phyloP scores from a whole-genome alignment of 2,888 invertebrate species.

The Drosophila meridiana region DNA sequence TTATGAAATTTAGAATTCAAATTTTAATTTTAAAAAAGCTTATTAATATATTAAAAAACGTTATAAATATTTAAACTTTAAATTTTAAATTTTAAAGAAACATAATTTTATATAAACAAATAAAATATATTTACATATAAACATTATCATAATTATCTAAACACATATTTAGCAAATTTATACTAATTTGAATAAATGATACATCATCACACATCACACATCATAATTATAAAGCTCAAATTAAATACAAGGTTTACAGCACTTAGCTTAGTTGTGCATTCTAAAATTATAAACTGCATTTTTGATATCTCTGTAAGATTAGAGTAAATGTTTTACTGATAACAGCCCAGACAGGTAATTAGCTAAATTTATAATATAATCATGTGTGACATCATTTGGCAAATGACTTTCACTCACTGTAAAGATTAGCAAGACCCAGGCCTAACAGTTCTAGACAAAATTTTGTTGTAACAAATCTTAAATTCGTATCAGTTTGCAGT shows the following conservation, averaged over 20 bases:
- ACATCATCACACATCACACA: too few relatives aligned
- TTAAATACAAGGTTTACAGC: background rate
- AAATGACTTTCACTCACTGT: background rate
- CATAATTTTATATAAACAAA: too few relatives aligned
- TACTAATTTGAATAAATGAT: background rate
- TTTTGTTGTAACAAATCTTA: background rate
- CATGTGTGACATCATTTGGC: background rate
- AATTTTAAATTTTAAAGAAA: too few relatives aligned
- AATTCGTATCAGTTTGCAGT: constrained; percentile 19
- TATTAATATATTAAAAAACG: too few relatives aligned
- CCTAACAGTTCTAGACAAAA: background rate
- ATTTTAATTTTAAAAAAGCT: too few relatives aligned
- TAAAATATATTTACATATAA: too few relatives aligned
- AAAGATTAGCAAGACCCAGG: background rate
- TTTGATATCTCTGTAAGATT: background rate
- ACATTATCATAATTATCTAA: too few relatives aligned
- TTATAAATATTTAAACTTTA: too few relatives aligned
- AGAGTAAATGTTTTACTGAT: background rate
- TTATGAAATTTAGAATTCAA: too few relatives aligned
- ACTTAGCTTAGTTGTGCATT: background rate
- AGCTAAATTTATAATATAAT: background rate
- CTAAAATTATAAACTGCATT: background rate
- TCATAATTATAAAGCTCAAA: background rate
- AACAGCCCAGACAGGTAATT: background rate
- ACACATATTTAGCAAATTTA: too few relatives aligned